These are phyloP conservation scores for Callosobruchus maculatus DNA, from an alignment of 2,888 invertebrate species.

Conservation along the genomic window DNA sequence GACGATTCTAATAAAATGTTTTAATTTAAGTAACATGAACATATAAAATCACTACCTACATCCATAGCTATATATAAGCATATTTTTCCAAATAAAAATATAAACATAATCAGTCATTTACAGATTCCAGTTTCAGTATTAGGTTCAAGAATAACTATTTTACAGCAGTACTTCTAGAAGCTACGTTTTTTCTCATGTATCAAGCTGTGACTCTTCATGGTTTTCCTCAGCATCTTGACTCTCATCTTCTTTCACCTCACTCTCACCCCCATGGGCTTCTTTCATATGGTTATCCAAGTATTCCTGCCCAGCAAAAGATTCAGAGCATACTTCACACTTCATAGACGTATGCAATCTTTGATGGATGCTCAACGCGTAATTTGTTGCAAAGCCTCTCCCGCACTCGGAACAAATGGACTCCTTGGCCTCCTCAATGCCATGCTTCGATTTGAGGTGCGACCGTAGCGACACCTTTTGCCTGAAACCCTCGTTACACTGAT, in stretches of 20 bases:
- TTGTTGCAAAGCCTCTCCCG: slow-evolving; percentile 33
- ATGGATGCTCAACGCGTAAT: slow-evolving; percentile 32
- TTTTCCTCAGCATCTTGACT: neutral
- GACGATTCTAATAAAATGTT: no score
- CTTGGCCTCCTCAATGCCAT: slow-evolving; percentile 30
- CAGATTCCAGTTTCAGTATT: no score
- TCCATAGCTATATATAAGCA: no score
- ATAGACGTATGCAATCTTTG: slow-evolving; percentile 23
- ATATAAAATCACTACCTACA: no score
- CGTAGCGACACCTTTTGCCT: slow-evolving; percentile 35
- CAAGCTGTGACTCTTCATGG: no score
- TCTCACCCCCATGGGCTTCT: slow-evolving; percentile 14
- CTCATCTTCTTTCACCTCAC: neutral
- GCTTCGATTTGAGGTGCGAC: slow-evolving; percentile 37
- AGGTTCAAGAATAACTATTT: no score
- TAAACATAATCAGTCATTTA: no score
- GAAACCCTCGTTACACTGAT: slow-evolving; percentile 31
- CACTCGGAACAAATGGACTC: slow-evolving; percentile 30
- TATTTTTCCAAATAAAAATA: no score
- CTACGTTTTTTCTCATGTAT: no score
- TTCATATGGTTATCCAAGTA: slow-evolving; percentile 24
- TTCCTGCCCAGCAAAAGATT: slow-evolving; percentile 26
- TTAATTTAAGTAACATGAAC: no score
- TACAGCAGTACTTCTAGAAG: no score
- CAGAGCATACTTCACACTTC: slow-evolving; percentile 28